Evolutionary conservation across 2,797 vertebrate species (phyloP).

Genomic region (Falco naumanni): DNA sequence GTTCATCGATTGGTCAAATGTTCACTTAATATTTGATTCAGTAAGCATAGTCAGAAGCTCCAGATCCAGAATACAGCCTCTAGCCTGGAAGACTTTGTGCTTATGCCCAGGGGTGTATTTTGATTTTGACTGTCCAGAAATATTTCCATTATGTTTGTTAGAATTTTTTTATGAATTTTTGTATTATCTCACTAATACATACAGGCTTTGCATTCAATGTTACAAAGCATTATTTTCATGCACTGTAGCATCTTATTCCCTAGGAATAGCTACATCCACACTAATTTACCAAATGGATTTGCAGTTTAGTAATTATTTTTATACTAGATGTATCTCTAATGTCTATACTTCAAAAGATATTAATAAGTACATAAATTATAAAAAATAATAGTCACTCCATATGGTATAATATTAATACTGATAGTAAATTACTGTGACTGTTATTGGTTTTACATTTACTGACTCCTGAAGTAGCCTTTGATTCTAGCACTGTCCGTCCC

Average conservation of each 20-base stretch:
- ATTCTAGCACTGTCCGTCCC: not conserved
- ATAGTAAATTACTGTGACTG: not conserved
- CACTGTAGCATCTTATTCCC: not conserved
- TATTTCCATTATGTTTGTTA: not conserved
- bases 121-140: not conserved
- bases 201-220: not conserved
- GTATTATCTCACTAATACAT: not conserved
- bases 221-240: not conserved
- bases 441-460: not conserved
- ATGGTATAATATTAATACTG: not conserved
- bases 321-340: not conserved
- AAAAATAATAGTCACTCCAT: not conserved
- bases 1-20: not conserved
- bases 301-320: not conserved
- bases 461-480: not conserved
- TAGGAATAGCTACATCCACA: not conserved
- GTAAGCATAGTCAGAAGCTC: not conserved
- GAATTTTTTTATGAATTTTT: not conserved
- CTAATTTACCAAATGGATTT: not conserved
- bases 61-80: not conserved
- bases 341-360: not conserved
- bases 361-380: not conserved
- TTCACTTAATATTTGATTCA: not conserved
- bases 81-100: not conserved
- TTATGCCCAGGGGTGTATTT: not conserved